These are phyloP conservation scores for Carassius carassius DNA, from an alignment of 2,113 vertebrate species.

Conservation along the genomic window DNA sequence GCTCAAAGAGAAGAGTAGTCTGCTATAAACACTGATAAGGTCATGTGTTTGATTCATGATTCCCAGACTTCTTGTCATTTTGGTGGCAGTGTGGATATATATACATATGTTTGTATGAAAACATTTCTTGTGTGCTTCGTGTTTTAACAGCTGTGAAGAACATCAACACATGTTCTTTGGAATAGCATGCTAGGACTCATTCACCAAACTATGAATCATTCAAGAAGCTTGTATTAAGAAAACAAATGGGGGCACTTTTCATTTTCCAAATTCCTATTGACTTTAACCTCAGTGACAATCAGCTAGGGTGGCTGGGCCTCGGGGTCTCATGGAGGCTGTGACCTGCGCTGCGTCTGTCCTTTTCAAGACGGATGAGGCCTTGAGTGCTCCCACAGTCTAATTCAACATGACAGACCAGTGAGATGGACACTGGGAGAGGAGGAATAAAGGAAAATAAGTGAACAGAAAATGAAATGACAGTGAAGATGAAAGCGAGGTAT, in stretches of 20 bases:
- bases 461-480: conserved; percentile 4
- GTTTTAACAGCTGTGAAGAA: not conserved
- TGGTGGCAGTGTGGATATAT: not conserved
- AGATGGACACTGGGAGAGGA: conserved; percentile 12
- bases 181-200: not conserved
- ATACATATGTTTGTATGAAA: not conserved
- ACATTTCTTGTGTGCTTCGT: not conserved
- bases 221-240: not conserved
- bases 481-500: conserved; percentile 1
- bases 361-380: conserved; percentile 35
- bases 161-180: not conserved
- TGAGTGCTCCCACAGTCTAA: conserved; percentile 31
- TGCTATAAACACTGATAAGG: not conserved
- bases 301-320: not conserved
- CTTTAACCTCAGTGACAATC: not conserved
- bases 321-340: not conserved
- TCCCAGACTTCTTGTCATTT: not conserved
- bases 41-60: too few species aligned
- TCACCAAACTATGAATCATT: not conserved
- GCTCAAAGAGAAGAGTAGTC: not conserved
- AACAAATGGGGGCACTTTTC: not conserved
- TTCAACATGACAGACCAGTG: conserved; percentile 45
- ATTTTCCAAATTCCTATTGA: conserved; percentile 5
- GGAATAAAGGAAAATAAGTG: conserved; percentile 4
- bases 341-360: conserved; percentile 37